phyloP scores from a whole-genome alignment of 2,113 vertebrate species.

The Nesogale talazaci region DNA sequence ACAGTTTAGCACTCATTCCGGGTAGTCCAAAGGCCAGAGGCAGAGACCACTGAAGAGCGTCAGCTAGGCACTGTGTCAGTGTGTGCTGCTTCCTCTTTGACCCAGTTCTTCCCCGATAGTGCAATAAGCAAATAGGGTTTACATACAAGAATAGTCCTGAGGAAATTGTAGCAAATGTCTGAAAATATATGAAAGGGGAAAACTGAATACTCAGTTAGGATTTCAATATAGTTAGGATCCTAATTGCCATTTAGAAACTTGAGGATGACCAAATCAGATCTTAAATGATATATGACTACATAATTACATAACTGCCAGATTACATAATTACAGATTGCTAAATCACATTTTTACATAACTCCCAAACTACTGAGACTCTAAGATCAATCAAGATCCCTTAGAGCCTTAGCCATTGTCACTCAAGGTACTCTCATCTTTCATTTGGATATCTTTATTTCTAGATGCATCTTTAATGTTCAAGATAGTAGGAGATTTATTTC shows the following conservation, averaged over 20 bases:
- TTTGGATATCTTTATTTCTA: not conserved
- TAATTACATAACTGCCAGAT: not conserved
- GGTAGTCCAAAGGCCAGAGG: not conserved
- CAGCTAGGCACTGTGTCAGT: not conserved
- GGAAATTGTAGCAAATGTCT: not conserved
- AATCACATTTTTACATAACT: not conserved
- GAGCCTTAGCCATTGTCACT: not conserved
- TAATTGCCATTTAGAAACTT: not conserved
- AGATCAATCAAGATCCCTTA: not conserved
- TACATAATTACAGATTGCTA: not conserved
- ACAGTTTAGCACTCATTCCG: not conserved
- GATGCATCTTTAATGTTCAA: not conserved
- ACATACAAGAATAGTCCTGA: not conserved
- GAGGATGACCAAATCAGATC: not conserved
- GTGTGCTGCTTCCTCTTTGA: not conserved
- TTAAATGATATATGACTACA: not conserved
- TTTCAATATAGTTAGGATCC: not conserved
- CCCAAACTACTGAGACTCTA: not conserved
- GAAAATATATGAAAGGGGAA: not conserved
- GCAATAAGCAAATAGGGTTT: not conserved
- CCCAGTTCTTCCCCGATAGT: not conserved
- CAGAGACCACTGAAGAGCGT: not conserved
- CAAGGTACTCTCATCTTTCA: not conserved
- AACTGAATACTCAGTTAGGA: not conserved
- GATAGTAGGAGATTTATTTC: not conserved